phyloP scores from a whole-genome alignment of 53 echinoderm and acorn worm species.

The Holothuria leucospilota region DNA sequence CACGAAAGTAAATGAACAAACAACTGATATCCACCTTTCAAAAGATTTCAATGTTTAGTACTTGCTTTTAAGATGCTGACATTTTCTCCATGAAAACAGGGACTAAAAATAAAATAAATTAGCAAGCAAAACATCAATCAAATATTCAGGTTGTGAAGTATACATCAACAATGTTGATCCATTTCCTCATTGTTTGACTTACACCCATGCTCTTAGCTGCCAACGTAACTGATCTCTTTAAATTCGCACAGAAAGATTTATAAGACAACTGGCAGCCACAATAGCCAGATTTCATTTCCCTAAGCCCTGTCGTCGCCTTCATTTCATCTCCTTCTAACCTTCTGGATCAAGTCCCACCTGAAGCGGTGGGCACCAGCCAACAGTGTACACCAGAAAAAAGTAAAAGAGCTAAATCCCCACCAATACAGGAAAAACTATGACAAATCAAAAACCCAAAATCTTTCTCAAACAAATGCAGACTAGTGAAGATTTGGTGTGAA shows the following conservation, averaged over 20 bases:
- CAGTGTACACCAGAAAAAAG: constrained; percentile 1
- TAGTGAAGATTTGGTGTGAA: constrained; percentile 31
- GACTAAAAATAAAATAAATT: constrained; percentile 7
- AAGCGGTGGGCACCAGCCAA: constrained; percentile 30
- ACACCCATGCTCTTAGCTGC: constrained; percentile 31
- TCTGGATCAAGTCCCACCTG: constrained; percentile 45
- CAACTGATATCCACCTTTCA: too few relatives aligned
- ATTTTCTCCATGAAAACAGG: too few relatives aligned
- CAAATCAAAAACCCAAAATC: constrained; percentile 18
- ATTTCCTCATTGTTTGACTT: background rate
- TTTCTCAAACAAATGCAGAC: constrained; percentile 46
- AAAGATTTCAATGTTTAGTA: too few relatives aligned
- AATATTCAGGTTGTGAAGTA: constrained; percentile 23
- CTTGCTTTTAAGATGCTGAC: too few relatives aligned
- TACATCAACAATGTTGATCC: constrained; percentile 43
- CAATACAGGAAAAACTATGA: constrained; percentile 31
- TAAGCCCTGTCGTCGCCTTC: constrained; percentile 29
- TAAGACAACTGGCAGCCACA: constrained; percentile 39
- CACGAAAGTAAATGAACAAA: too few relatives aligned
- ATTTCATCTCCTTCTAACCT: constrained; percentile 15
- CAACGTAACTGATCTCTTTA: constrained; percentile 19
- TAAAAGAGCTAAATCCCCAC: constrained; percentile 22
- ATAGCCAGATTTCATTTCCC: constrained; percentile 25
- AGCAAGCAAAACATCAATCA: constrained; percentile 38
- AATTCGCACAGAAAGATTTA: constrained; percentile 27